Percentiles rank a stretch among this genome's conserved stretches.
phyloP scores from a whole-genome alignment of 2,797 vertebrate species.

The Gymnopithys bicolor region DNA sequence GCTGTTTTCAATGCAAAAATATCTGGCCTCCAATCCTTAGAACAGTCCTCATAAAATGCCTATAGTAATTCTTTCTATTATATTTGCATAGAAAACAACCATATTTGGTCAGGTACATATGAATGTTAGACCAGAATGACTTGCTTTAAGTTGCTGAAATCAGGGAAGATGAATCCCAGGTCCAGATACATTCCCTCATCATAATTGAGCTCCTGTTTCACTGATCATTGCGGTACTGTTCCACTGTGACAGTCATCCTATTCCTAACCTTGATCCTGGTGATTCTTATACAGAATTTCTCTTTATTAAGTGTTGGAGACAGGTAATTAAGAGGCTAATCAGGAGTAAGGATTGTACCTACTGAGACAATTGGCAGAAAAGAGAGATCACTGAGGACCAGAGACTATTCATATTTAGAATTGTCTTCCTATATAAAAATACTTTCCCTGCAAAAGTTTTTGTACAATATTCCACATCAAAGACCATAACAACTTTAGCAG shows the following conservation, averaged over 20 bases:
- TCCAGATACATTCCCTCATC: neutral
- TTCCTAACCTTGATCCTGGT: neutral
- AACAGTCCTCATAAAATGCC: neutral
- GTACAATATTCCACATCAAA: constrained; percentile 33
- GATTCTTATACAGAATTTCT: neutral
- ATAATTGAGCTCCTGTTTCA: neutral
- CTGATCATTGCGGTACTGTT: fast-evolving
- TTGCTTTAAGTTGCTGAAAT: neutral
- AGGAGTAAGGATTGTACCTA: neutral
- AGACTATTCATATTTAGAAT: neutral
- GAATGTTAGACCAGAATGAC: neutral
- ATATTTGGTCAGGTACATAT: neutral
- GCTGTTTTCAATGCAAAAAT: neutral
- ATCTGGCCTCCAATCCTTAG: neutral
- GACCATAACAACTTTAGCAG: constrained; percentile 63
- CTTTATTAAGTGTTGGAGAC: neutral
- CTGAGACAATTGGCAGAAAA: neutral
- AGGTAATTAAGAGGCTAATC: neutral
- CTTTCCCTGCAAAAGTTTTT: neutral
- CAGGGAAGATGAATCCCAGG: neutral
- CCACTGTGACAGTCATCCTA: neutral
- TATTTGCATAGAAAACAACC: neutral
- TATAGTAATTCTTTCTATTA: neutral
- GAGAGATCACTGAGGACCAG: neutral
- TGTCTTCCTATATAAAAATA: neutral